phyloP scores from a whole-genome alignment of 2,797 vertebrate genomes.

The Tokudaia tokunoshimensis region DNA sequence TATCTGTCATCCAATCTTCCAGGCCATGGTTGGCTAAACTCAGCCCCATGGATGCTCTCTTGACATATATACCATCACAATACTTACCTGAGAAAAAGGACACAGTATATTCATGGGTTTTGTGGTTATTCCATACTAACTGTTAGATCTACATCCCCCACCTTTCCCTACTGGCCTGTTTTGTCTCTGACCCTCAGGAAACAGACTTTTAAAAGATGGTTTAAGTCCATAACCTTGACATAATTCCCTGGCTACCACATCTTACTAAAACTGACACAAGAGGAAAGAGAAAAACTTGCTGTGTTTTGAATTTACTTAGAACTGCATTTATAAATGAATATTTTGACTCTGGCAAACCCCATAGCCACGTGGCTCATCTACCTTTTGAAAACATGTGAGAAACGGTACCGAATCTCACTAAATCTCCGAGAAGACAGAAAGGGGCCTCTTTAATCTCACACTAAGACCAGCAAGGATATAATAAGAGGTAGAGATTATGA shows the following conservation, averaged over 20 bases:
- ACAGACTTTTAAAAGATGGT: neutral
- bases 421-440: neutral
- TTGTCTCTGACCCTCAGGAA: neutral
- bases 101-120: neutral
- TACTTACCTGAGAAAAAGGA: neutral
- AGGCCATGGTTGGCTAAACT: too few relatives aligned
- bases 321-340: neutral
- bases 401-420: neutral
- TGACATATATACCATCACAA: neutral
- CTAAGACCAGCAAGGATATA: neutral
- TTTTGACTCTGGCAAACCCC: neutral
- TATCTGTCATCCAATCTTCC: fast-evolving
- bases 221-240: neutral
- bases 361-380: neutral
- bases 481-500: neutral
- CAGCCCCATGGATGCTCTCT: neutral
- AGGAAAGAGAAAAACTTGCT: constrained; percentile 34
- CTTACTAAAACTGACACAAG: neutral
- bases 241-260: neutral
- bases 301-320: neutral
- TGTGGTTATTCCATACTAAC: neutral
- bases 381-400: neutral
- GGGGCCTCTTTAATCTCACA: neutral
- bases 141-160: neutral
- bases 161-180: neutral